Percentiles rank a stretch among this genome's conserved stretches.
phyloP scores from a whole-genome alignment of 2,113 vertebrate genomes.

The Erinaceus europaeus region DNA sequence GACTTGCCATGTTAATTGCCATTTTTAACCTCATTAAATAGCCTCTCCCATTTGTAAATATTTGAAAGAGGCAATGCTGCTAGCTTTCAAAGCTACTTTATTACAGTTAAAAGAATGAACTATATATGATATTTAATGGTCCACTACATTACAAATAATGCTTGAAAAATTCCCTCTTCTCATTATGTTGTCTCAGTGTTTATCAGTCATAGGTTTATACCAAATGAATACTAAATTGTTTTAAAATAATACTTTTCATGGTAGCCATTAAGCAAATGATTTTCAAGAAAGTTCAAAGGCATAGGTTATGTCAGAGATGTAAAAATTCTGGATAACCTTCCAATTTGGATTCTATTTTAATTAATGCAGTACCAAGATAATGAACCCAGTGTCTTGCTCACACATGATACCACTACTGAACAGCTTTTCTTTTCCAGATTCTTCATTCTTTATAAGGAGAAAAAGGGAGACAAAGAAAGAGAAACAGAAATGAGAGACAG shows the following conservation, averaged over 20 bases:
- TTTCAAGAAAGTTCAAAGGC: background rate
- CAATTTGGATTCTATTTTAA: no score
- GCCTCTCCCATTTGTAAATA: constrained; percentile 17
- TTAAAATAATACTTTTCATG: background rate
- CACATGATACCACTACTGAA: no score
- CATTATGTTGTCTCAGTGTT: background rate
- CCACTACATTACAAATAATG: background rate
- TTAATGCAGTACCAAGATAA: no score
- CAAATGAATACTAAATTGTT: background rate
- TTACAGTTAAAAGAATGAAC: background rate
- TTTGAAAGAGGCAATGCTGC: constrained; percentile 22
- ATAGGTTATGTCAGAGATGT: no score
- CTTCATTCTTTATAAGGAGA: no score
- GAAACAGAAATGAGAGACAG: no score
- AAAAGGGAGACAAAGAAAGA: no score
- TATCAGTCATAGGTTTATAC: background rate
- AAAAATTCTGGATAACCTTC: no score
- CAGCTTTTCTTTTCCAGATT: no score
- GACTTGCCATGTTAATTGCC: background rate
- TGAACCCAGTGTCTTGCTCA: no score
- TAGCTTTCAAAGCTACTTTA: background rate
- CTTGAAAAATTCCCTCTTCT: background rate
- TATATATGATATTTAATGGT: constrained; percentile 7
- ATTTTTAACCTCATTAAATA: background rate
- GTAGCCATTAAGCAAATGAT: background rate